Base-by-base conservation (phyloP, 2,888 invertebrate genomes). In the Drosophila pullipes region DNA sequence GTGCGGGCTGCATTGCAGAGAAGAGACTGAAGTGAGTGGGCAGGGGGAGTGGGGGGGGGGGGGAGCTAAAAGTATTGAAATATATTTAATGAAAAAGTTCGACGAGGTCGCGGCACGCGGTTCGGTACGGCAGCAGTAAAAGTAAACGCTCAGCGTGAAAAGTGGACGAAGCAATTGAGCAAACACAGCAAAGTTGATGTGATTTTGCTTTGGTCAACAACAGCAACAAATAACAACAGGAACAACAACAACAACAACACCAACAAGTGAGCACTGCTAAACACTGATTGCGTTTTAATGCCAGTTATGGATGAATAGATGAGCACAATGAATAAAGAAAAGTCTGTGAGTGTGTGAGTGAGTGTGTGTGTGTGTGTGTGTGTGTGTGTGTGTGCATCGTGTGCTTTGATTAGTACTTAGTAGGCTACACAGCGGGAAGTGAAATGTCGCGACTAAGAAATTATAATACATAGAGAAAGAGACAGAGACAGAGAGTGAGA, bases 271-370 rank as follows among this genome's bases (percentile, higher is more conserved):
- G 74, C 79, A 68, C 44, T 86, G 84, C 78, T 82, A 76, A 85
- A 86, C 89, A 83, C 80, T 89, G 85, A 85, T 85, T 85, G 84
- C 80, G 89, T 85, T 89, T 85, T 85, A 89, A 86, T 83, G 89
- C 86, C 80, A 76, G 82, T 78, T 89, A 89, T 83, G 80, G 86
- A 69, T 86, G 80, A 83, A 71, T 73, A 69, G 81, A 76, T 60
- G 78, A 62, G 69, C 50, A 69, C 59, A 77, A 77, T 72, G 49
- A 39, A 28, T 28, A 28, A n/a, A 59, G 49, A 50, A 59, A 35
- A 49, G 25, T 41, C 13, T 37, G 4, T 30, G 57, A 41, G 16
- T 16, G 16, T 37, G 49, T 25, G n/a, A n/a, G n/a, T n/a, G n/a
- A n/a, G 47, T 25, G 3, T 22, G 47, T 25, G 28, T 18, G 50